Conservation (phyloP, 2,113 vertebrate genomes). For the Atractosteus spatula region DNA sequence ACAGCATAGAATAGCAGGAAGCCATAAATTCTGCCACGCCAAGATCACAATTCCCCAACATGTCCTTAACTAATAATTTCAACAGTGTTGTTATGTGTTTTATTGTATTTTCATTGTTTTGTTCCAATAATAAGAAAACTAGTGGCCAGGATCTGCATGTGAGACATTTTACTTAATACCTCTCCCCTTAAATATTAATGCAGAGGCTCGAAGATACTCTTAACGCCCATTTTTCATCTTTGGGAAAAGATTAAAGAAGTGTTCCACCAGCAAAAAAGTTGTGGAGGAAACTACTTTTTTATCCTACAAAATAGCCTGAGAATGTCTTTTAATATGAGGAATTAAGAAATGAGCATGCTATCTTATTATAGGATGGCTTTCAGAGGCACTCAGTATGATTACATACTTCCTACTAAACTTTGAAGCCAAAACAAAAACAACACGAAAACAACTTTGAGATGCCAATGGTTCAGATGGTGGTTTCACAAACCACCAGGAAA, state of each 20-base stretch:
- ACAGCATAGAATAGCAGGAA: conserved; percentile 15
- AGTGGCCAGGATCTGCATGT: neutral
- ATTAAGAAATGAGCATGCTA: conserved; percentile 39
- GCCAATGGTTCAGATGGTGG: conserved; percentile 28
- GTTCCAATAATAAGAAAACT: no score
- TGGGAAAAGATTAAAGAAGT: neutral
- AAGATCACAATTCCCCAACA: neutral
- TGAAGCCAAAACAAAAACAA: conserved; percentile 54
- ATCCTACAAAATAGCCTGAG: conserved; percentile 29
- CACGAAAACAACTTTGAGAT: conserved; percentile 36
- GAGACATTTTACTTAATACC: conserved; percentile 1
- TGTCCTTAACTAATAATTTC: no score
- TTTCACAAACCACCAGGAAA: conserved; percentile 40
- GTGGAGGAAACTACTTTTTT: conserved; percentile 23
- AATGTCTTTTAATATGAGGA: conserved; percentile 52
- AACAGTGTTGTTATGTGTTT: no score
- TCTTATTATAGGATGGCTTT: conserved; percentile 55
- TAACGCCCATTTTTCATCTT: neutral
- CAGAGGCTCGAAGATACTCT: neutral
- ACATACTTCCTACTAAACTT: conserved; percentile 56
- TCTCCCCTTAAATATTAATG: conserved; percentile 6
- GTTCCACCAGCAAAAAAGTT: neutral
- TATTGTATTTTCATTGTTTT: no score
- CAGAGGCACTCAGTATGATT: conserved; percentile 37
- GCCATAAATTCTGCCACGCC: conserved; percentile 10